Base-by-base conservation (phyloP, 2,888 invertebrate species). In the Nebria brevicollis region DNA sequence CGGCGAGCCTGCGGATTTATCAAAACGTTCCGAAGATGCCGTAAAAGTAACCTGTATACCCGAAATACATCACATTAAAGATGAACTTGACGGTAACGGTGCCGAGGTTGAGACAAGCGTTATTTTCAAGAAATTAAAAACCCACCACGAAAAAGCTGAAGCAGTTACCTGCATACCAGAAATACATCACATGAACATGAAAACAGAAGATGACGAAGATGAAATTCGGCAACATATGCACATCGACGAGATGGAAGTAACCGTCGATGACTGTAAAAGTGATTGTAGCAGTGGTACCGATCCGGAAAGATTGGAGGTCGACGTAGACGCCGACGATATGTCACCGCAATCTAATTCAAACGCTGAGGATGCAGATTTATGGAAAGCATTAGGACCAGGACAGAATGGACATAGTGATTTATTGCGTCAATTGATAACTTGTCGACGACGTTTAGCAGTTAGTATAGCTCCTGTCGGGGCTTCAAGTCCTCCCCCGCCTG, bases 341-440 rank as follows among this genome's bases (percentile, higher is more conserved):
- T 66, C 66, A 1, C 87, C 87, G 2, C 90, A 54, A 82, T 83
- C 82, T 54, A 82, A 83, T 34, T 82, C 83, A 72, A 78, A 78
- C 54, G 85, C 83, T 83, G 86, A 85, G 42, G 89, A 89, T 65
- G 89, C 90, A 82, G 89, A 89, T 81, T 90, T 92, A 78, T 92
- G 92, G 88, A 91, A 91, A 77, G 91, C 92, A 0, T 88, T 92
- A 65, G 91, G 91, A 90, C 91, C 92, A 84, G 87, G 90, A 66
- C 91, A 91, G 86, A 92, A 92, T 85, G 92, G 92, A 88, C 89
- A 87, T 83, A 85, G 86, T 77, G 95, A 95, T 87, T 88, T 96
- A 68, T 89, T 96, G 41, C 90, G 95, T 84, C 93, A 94, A 86
- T 90, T 96, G 86, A 95, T 95, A 86, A 95, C 94, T 87, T 95